Percentiles rank a stretch among this genome's conserved stretches.
phyloP scores from a whole-genome alignment of 2,113 vertebrate species.

The Caranx ignobilis region DNA sequence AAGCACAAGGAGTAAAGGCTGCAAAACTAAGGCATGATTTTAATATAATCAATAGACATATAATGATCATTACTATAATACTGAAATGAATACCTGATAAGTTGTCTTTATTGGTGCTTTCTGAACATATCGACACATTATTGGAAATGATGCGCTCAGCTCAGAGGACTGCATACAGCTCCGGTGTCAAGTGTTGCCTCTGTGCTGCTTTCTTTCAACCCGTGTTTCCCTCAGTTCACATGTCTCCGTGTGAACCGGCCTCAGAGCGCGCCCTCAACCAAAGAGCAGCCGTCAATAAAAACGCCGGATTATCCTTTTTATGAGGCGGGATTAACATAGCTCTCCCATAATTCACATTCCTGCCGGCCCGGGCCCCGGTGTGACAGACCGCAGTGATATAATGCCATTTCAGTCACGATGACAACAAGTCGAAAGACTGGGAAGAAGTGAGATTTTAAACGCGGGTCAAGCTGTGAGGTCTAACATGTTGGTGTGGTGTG shows the following conservation, averaged over 20 bases:
- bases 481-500: background rate
- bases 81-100: background rate
- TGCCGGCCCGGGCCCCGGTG: slow-evolving; percentile 3
- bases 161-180: background rate
- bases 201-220: background rate
- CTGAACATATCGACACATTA: background rate
- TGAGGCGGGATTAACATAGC: slow-evolving; percentile 70
- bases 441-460: background rate
- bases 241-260: slow-evolving; percentile 55
- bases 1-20: no score
- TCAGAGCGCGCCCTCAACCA: slow-evolving; percentile 15
- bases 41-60: background rate
- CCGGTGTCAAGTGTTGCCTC: background rate
- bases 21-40: background rate
- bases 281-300: slow-evolving; percentile 59
- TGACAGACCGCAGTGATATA: slow-evolving; percentile 2
- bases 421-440: background rate
- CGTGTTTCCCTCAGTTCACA: slow-evolving; percentile 13
- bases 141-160: background rate
- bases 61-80: no score
- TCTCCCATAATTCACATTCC: slow-evolving; percentile 65
- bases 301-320: slow-evolving; percentile 75
- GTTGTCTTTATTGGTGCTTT: background rate
- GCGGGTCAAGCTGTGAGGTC: background rate
- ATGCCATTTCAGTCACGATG: background rate